Percentiles rank a stretch among this genome's conserved stretches.
phyloP scores from a whole-genome alignment of 2,888 invertebrate genomes.

The Nysson spinosus region DNA sequence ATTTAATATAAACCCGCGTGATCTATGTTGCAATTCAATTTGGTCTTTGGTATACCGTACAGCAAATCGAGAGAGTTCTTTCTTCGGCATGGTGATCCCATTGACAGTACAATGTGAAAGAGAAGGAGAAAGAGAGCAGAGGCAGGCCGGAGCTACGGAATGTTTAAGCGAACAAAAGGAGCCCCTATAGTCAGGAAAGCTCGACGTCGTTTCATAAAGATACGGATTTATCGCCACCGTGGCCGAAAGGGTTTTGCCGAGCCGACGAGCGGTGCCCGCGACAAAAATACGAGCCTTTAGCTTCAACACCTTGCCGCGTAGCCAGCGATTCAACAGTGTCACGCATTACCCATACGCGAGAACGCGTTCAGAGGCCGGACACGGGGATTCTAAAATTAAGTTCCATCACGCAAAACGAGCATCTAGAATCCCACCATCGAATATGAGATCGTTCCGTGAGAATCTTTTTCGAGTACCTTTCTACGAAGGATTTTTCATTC shows the following conservation, averaged over 20 bases:
- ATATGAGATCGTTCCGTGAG: constrained; percentile 15
- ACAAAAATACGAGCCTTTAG: constrained; percentile 66
- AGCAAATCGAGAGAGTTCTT: constrained; percentile 9
- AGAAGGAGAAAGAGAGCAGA: constrained; percentile 43
- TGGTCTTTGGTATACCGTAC: constrained; percentile 18
- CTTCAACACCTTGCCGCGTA: constrained; percentile 66
- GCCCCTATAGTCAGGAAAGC: constrained; percentile 54
- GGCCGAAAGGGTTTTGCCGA: constrained; percentile 54
- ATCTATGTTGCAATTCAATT: constrained; percentile 25
- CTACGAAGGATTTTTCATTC: too few species aligned
- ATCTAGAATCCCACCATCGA: constrained; percentile 13
- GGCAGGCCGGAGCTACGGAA: constrained; percentile 42
- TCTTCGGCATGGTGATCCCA: constrained; percentile 44
- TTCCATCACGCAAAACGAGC: constrained; percentile 55
- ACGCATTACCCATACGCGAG: constrained; percentile 42
- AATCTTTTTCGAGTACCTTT: not conserved
- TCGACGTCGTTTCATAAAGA: constrained; percentile 67
- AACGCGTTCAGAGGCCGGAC: constrained; percentile 24
- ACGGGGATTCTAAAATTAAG: constrained; percentile 62
- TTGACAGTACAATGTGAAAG: constrained; percentile 53
- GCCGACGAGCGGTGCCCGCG: constrained; percentile 47
- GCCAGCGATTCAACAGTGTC: constrained; percentile 51
- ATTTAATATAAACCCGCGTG: not conserved
- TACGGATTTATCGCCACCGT: constrained; percentile 64
- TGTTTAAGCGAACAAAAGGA: constrained; percentile 59